Conservation (phyloP, 2,888 invertebrate species). For the Geotrupes spiniger region DNA sequence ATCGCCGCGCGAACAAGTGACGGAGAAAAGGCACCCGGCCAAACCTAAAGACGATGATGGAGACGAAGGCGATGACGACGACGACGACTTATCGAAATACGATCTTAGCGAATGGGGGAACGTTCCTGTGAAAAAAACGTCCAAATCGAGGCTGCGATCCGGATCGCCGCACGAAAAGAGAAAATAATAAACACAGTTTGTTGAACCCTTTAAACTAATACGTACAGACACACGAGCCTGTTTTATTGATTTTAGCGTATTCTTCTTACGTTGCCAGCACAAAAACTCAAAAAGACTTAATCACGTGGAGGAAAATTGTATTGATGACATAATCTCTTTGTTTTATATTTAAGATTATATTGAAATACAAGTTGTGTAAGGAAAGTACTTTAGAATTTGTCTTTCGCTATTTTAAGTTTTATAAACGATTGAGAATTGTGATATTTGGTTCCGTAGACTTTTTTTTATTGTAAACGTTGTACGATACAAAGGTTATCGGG, state of each 20-base stretch:
- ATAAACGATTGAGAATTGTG: too few relatives aligned
- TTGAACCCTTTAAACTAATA: conserved; percentile 3
- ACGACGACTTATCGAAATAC: conserved; percentile 57
- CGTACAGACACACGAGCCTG: not conserved
- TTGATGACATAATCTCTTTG: too few relatives aligned
- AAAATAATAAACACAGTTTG: conserved; percentile 11
- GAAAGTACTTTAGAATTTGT: too few relatives aligned
- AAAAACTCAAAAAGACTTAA: not conserved
- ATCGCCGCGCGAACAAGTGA: too few relatives aligned
- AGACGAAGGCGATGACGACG: conserved; percentile 55
- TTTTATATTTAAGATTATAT: too few relatives aligned
- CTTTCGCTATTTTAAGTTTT: too few relatives aligned
- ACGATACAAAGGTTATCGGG: too few relatives aligned
- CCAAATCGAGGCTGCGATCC: conserved; percentile 31
- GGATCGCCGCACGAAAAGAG: conserved; percentile 24
- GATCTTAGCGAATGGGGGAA: conserved; percentile 57
- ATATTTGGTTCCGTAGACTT: too few relatives aligned
- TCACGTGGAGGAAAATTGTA: too few relatives aligned
- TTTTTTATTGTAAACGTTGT: too few relatives aligned
- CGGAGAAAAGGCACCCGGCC: conserved; percentile 14
- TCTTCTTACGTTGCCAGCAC: conserved; percentile 1
- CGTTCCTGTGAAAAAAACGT: conserved; percentile 26
- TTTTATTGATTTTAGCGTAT: not conserved
- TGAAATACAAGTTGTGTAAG: too few relatives aligned
- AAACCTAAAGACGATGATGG: conserved; percentile 46